phyloP scores from a whole-genome alignment of 2,113 vertebrate species.

The Poeciliopsis prolifica region DNA sequence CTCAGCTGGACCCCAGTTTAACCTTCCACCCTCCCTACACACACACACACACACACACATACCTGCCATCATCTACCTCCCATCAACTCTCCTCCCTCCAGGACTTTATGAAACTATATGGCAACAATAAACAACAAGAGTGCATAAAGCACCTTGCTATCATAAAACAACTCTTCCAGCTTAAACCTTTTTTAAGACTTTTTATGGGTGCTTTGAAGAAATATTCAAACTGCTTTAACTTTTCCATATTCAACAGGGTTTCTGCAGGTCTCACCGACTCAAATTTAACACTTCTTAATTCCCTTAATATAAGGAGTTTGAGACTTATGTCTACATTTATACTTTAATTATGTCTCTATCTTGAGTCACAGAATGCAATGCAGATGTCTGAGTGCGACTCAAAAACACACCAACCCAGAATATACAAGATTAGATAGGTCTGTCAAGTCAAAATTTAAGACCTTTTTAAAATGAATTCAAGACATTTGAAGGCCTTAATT shows the following conservation, averaged over 20 bases:
- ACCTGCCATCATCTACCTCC: neutral
- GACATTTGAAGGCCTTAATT: too few relatives aligned
- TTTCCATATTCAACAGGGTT: neutral
- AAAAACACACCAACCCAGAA: too few relatives aligned
- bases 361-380: too few relatives aligned
- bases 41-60: neutral
- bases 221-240: neutral
- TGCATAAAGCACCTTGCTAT: neutral
- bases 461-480: too few relatives aligned
- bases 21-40: neutral
- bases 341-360: too few relatives aligned
- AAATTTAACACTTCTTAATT: too few relatives aligned
- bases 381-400: too few relatives aligned
- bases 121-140: slow-evolving; percentile 28
- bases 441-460: too few relatives aligned
- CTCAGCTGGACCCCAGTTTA: slow-evolving; percentile 49
- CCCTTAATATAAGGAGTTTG: too few relatives aligned
- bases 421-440: too few relatives aligned
- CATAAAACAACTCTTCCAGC: slow-evolving; percentile 6
- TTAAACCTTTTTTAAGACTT: neutral
- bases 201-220: neutral
- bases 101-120: slow-evolving; percentile 32
- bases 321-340: too few relatives aligned
- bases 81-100: slow-evolving; percentile 9
- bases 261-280: too few relatives aligned